Evolutionary conservation across 1,140 invertebrate species (phyloP), one percentile per base, ranked within the genome.

Genomic region (Brachionus rubens): DNA sequence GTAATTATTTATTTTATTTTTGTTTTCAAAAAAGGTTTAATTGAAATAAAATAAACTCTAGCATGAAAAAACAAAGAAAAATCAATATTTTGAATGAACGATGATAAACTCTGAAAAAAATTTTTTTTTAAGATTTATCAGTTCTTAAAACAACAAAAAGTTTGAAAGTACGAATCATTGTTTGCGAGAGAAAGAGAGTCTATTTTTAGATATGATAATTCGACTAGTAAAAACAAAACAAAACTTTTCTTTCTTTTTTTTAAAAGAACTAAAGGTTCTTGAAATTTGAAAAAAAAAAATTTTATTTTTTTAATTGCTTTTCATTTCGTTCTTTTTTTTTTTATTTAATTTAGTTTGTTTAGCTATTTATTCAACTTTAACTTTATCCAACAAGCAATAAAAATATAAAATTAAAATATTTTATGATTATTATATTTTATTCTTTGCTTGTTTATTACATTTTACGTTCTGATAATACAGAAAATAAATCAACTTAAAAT

Each of bases 121-220:
- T n/a, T n/a, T n/a, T n/a, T n/a, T n/a, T n/a, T n/a, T n/a, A n/a
- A n/a, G n/a, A n/a, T n/a, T n/a, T n/a, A n/a, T n/a, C n/a, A n/a
- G n/a, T n/a, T n/a, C n/a, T n/a, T n/a, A n/a, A n/a, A n/a, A n/a
- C n/a, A n/a, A n/a, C n/a, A n/a, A n/a, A n/a, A n/a, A n/a, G n/a
- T n/a, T n/a, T n/a, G n/a, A n/a, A n/a, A n/a, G n/a, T n/a, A n/a
- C n/a, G n/a, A n/a, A n/a, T n/a, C n/a, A n/a, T n/a, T n/a, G n/a
- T n/a, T n/a, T n/a, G n/a, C n/a, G n/a, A n/a, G n/a, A n/a, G n/a
- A n/a, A 54, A 14, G 9, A 24, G 33, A 54, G 12, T 14, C 28
- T 54, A 54, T 54, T 54, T 54, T 54, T 54, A 54, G 52, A 54
- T 54, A 54, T 54, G 52, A 54, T 54, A 54, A 54, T 54, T 54